These are phyloP conservation scores for Agriopis marginaria DNA, from an alignment of 2,888 invertebrate species.

Conservation along the genomic window DNA sequence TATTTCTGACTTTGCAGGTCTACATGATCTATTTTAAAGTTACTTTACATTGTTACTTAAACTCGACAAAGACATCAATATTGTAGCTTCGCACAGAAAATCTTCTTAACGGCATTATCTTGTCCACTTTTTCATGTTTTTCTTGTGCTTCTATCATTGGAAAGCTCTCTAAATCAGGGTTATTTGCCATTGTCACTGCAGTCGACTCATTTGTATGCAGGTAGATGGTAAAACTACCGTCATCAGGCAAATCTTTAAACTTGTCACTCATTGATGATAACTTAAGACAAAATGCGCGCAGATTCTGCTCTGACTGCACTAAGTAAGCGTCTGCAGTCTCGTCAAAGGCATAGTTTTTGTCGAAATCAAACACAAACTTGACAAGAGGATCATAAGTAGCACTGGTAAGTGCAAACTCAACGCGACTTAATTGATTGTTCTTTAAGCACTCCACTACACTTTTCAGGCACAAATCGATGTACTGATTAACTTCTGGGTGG, in stretches of 20 bases:
- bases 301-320: slow-evolving; percentile 86
- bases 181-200: slow-evolving; percentile 82
- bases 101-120: slow-evolving; percentile 69
- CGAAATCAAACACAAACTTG: slow-evolving; percentile 74
- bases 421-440: slow-evolving; percentile 76
- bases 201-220: slow-evolving; percentile 87
- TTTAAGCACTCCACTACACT: slow-evolving; percentile 81
- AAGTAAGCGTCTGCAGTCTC: slow-evolving; percentile 86
- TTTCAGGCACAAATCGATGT: slow-evolving; percentile 85
- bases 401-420: slow-evolving; percentile 82
- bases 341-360: slow-evolving; percentile 58
- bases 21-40: neutral
- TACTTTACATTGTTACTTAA: slow-evolving; percentile 35
- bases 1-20: neutral
- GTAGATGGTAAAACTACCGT: slow-evolving; percentile 87
- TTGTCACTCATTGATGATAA: slow-evolving; percentile 79
- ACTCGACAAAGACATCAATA: slow-evolving; percentile 72
- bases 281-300: slow-evolving; percentile 87
- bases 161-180: slow-evolving; percentile 80
- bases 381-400: slow-evolving; percentile 57
- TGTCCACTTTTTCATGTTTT: slow-evolving; percentile 53
- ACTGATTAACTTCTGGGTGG: slow-evolving; percentile 89
- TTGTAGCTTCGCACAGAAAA: slow-evolving; percentile 67
- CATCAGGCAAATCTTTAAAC: slow-evolving; percentile 81
- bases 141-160: slow-evolving; percentile 71